Conservation (phyloP, 2,888 invertebrate species). For the Heteromurus nitidus region DNA sequence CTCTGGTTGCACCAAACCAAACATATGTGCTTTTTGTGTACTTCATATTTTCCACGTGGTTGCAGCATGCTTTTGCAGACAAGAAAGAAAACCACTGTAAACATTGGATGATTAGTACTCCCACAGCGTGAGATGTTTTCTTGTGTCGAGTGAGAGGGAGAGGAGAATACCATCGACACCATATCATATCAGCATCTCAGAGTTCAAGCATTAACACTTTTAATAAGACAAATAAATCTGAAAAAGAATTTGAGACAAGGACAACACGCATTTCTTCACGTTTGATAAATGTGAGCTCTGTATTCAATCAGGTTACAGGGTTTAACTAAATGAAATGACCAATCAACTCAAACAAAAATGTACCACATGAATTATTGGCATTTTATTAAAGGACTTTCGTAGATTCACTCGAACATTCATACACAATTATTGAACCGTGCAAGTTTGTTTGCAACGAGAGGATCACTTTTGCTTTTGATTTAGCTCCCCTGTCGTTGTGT, state of each 20-base stretch:
- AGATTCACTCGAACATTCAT: too few species aligned
- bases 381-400: too few species aligned
- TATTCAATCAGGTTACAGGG: slow-evolving; percentile 14
- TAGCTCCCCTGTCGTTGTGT: too few species aligned
- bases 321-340: slow-evolving; percentile 21
- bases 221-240: background rate
- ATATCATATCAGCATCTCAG: background rate
- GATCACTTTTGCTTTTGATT: too few species aligned
- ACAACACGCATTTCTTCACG: background rate
- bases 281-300: background rate
- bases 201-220: background rate
- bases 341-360: too few species aligned
- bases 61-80: slow-evolving; percentile 28
- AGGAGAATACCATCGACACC: slow-evolving; percentile 11
- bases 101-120: too few species aligned
- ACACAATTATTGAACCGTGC: background rate
- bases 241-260: slow-evolving; percentile 38
- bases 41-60: slow-evolving; percentile 34
- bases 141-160: too few species aligned
- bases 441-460: too few species aligned
- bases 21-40: background rate
- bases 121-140: too few species aligned
- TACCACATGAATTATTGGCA: too few species aligned
- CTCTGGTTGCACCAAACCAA: background rate
- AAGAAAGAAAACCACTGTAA: too few species aligned